A percentile compares a stretch with the other conserved stretches of the same genome.
These are phyloP conservation scores for Pemphigus obesinymphae DNA, from an alignment of 1,140 invertebrate genomes.

Conservation along the genomic window DNA sequence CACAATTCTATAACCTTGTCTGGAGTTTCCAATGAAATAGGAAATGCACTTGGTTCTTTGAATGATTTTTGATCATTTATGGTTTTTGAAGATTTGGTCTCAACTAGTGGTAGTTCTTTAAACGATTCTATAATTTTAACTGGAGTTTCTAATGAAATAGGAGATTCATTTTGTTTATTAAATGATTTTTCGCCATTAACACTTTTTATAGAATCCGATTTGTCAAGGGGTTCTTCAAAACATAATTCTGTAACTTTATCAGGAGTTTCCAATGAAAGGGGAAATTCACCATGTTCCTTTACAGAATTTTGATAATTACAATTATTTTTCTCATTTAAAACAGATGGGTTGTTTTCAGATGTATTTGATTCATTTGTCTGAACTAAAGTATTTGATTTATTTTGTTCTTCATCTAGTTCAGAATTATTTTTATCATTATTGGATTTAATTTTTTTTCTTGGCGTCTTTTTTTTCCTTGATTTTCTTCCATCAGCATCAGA, in stretches of 20 bases:
- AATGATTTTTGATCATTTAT: neutral
- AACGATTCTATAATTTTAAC: neutral
- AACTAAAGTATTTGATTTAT: neutral
- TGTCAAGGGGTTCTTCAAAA: neutral
- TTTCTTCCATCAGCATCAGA: constrained; percentile 33
- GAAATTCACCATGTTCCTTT: neutral
- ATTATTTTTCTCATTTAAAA: neutral
- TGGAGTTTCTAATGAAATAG: neutral
- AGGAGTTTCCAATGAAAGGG: neutral
- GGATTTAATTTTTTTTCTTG: constrained; percentile 13
- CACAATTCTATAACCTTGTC: neutral
- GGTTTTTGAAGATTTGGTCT: neutral
- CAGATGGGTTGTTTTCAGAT: neutral
- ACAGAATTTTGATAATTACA: neutral
- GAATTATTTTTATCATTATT: neutral
- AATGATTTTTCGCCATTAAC: neutral
- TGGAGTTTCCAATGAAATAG: neutral
- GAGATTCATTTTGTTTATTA: neutral
- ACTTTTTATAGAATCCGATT: too few species aligned
- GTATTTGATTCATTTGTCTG: neutral
- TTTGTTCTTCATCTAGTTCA: neutral
- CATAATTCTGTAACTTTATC: neutral
- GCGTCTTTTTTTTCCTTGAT: constrained; percentile 24
- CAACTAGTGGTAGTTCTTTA: neutral
- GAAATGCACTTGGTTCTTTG: neutral